Evolutionary conservation across 2,797 vertebrate species (phyloP), one percentile per base, ranked within the genome.

Genomic region (Myotis findleyi): DNA sequence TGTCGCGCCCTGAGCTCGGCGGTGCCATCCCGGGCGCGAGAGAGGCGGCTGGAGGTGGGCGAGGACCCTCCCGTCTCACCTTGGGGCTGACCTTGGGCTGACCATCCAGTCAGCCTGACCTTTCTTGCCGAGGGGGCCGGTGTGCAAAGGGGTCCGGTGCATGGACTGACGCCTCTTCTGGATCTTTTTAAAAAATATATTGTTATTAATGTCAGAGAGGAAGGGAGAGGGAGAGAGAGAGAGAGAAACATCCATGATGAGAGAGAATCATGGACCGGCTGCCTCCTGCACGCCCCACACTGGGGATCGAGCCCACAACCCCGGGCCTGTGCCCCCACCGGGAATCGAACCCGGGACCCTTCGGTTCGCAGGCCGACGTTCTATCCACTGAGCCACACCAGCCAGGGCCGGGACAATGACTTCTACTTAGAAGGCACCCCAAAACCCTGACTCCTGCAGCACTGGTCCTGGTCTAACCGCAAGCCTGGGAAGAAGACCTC

Each of bases 251-350:
- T 20, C 51, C 18, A 47, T 3, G 18, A 53, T 20, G 51, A 20
- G 51, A 53, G 51, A 53, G 17, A 53, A 7, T 0, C 51, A 53
- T 20, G 6, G 6, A 20, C 7, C 17, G 18, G 18, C 51, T 3
- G 51, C 51, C 51, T 53, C 51, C 14, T 53, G 51, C 51, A 20
- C 17, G 6, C 18, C 17, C 51, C 51, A 17, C 2, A 53, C 51
- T 53, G 17, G 51, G 51, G 51, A 53, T 53, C 2, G 51, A 20
- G 18, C 51, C 51, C 18, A 6, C 51, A 7, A 20, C 51, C 51
- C 51, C 0, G 7, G 51, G 51, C 6, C 7, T 17, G 2, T 7
- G 51, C 51, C 51, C 51, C 2, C 7, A 6, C 18, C 18, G 0
- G 51, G 51, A 18, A 53, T 53, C 17, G 18, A 53, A 53, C 51